These are phyloP conservation scores for Glomeris maerens DNA, from an alignment of 1,140 invertebrate species.

Conservation along the genomic window DNA sequence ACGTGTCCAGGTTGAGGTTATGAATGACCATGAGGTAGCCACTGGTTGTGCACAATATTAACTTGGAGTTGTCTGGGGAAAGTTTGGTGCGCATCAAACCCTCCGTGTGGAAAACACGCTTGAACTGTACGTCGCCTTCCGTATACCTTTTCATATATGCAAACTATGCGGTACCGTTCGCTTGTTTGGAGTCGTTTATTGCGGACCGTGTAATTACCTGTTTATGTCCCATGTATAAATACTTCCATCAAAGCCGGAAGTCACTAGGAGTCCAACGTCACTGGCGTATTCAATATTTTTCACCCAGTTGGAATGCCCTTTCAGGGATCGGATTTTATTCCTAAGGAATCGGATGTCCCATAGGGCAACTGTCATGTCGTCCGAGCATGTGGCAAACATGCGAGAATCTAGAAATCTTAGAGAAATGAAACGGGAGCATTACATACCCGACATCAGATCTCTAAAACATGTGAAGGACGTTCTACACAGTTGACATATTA, in stretches of 20 bases:
- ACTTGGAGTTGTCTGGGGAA: conserved; percentile 65
- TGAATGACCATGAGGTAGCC: conserved; percentile 83
- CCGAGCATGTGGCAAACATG: conserved; percentile 82
- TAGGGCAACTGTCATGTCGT: conserved; percentile 77
- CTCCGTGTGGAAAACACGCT: conserved; percentile 64
- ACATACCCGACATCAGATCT: no score
- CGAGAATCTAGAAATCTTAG: conserved; percentile 69
- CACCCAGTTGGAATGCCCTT: conserved; percentile 87
- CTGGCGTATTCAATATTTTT: conserved; percentile 89
- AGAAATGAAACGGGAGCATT: no score
- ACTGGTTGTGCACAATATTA: conserved; percentile 76
- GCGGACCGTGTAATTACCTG: conserved; percentile 43
- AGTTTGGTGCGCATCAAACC: conserved; percentile 78
- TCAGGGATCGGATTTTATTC: conserved; percentile 53
- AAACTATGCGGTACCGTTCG: no score
- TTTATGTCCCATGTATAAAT: conserved; percentile 93
- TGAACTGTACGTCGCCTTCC: conserved; percentile 58
- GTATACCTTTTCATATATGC: conserved; percentile 42
- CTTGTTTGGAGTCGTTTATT: no score
- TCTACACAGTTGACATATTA: no score
- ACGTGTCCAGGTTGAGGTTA: conserved; percentile 61
- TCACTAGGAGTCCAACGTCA: conserved; percentile 68
- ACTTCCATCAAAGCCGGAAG: conserved; percentile 82
- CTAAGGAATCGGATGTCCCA: conserved; percentile 82
- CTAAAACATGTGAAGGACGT: no score